Conservation (phyloP, 2,113 vertebrate species). For the Rutilus rutilus region DNA sequence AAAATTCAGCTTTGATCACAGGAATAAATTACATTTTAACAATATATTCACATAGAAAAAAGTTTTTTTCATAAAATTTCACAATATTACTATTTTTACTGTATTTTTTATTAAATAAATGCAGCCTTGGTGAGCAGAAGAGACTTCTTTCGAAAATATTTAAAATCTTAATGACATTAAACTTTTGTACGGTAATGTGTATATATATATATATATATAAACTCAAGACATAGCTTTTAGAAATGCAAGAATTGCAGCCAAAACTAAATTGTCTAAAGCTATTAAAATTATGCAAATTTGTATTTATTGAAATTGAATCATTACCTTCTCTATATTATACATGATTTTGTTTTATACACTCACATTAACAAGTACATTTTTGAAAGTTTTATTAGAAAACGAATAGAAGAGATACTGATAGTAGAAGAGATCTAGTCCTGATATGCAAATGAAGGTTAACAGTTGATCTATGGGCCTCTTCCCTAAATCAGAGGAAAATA, state of each 20-base stretch:
- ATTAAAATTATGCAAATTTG: background rate
- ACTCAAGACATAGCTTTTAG: background rate
- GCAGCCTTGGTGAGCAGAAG: too few species aligned
- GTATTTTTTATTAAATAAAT: too few species aligned
- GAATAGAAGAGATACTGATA: too few species aligned
- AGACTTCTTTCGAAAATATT: too few species aligned
- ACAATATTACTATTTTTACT: too few species aligned
- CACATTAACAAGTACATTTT: background rate
- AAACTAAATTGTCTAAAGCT: background rate
- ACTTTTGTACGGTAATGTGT: too few species aligned
- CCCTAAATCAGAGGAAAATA: background rate
- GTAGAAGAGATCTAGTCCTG: background rate
- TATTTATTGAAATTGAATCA: background rate
- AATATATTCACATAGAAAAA: too few species aligned
- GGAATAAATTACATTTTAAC: too few species aligned
- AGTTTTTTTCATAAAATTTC: too few species aligned
- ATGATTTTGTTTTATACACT: background rate
- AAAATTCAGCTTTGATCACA: too few species aligned
- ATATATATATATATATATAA: too few species aligned
- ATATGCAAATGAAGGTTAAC: background rate
- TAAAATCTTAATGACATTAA: too few species aligned
- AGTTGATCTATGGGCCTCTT: background rate
- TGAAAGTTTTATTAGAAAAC: background rate
- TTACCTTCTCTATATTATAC: background rate
- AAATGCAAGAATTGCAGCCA: background rate